A percentile compares a stretch with the other conserved stretches of the same genome.
Evolutionary conservation across 2,113 vertebrate species (phyloP).

Genomic region (Rafetus swinhoei): DNA sequence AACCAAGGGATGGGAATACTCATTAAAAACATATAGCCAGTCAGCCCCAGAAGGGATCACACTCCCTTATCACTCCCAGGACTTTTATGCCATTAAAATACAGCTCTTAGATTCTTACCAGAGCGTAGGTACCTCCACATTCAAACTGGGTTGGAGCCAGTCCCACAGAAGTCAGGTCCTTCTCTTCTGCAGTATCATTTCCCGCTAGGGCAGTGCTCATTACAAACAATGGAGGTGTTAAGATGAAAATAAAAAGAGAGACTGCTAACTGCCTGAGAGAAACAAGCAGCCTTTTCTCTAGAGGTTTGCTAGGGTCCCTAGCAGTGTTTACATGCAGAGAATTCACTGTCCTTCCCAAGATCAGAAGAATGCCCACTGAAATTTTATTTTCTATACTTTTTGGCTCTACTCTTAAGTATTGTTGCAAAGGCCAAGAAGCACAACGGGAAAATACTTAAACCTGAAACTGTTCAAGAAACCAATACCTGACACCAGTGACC

Average conservation of each 20-base stretch:
- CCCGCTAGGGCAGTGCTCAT: background rate
- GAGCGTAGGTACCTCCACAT: background rate
- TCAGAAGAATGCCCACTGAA: background rate
- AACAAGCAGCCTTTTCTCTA: background rate
- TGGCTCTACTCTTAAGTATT: background rate
- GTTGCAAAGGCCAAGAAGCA: background rate
- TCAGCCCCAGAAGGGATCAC: background rate
- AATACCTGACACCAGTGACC: background rate
- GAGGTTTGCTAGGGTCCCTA: background rate
- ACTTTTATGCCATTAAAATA: background rate
- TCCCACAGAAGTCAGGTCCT: background rate
- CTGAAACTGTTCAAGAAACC: background rate
- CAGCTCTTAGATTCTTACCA: background rate
- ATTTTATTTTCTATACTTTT: background rate
- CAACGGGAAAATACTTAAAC: background rate
- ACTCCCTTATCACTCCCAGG: background rate
- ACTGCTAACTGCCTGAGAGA: background rate
- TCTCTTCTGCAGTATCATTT: conserved; percentile 17
- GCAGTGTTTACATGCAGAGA: background rate
- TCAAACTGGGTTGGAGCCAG: background rate
- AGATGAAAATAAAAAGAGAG: conserved; percentile 27
- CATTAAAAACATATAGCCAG: background rate
- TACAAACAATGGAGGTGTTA: conserved; percentile 28
- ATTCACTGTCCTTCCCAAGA: background rate
- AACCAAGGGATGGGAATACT: background rate